Conservation (phyloP, 2,113 vertebrate genomes). For the Rhynchopsitta pachyrhyncha region DNA sequence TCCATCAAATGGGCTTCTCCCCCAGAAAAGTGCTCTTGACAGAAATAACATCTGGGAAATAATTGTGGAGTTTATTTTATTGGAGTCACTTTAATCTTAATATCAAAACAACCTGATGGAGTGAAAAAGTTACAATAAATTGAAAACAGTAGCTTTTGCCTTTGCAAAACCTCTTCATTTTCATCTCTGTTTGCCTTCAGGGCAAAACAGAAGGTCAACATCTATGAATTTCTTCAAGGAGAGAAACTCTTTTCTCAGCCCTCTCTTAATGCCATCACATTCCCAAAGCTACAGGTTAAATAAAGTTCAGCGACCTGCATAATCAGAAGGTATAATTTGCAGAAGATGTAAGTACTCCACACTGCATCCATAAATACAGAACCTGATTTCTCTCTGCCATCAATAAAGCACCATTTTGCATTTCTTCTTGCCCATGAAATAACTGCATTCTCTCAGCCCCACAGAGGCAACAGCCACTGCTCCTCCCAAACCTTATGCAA, state of each 20-base stretch:
- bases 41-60: background rate
- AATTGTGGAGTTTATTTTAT: background rate
- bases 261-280: background rate
- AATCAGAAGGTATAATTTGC: background rate
- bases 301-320: background rate
- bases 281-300: constrained; percentile 20
- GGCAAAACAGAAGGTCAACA: constrained; percentile 30
- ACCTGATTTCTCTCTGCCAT: background rate
- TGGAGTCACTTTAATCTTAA: background rate
- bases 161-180: background rate
- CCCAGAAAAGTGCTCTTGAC: background rate
- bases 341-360: accelerated
- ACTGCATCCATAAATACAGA: background rate
- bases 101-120: background rate
- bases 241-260: background rate
- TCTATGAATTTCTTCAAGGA: background rate
- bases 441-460: background rate
- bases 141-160: background rate
- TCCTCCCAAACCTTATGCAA: accelerated
- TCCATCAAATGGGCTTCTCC: background rate
- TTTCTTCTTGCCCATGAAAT: background rate
- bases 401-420: background rate
- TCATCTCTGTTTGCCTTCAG: background rate
- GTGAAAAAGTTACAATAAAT: background rate
- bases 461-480: accelerated